Conservation (phyloP, 2,797 vertebrate genomes). For the Diglossa cyanea region DNA sequence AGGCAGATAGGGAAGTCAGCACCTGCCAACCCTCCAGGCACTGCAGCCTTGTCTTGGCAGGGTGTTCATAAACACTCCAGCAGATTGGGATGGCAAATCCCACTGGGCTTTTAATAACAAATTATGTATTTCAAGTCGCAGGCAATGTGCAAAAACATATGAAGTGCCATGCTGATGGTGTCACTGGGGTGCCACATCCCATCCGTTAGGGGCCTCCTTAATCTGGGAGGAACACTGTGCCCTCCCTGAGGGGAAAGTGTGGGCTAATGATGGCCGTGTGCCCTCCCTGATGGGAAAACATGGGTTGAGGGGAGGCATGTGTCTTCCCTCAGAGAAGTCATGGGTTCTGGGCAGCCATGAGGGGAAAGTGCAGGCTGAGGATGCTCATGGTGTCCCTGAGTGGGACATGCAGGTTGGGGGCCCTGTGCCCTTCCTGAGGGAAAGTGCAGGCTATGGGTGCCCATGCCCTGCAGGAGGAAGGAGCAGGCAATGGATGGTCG, state of each 20-base stretch:
- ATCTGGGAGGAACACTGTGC: fast-evolving
- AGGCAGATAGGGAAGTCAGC: not conserved
- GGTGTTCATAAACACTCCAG: not conserved
- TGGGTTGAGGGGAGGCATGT: fast-evolving
- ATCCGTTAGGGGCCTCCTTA: not conserved
- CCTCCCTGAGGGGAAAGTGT: not conserved
- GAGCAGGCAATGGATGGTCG: not conserved
- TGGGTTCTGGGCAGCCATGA: not conserved
- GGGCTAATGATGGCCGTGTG: fast-evolving
- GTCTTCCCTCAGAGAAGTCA: not conserved
- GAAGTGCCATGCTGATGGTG: not conserved
- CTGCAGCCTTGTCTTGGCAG: not conserved
- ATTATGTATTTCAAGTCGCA: not conserved
- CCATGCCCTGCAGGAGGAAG: not conserved
- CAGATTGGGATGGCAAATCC: not conserved
- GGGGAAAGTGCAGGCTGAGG: not conserved
- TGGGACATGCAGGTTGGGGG: fast-evolving
- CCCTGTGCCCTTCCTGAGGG: not conserved
- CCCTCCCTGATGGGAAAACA: not conserved
- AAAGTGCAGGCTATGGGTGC: not conserved
- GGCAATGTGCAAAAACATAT: fast-evolving
- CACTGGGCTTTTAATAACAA: not conserved
- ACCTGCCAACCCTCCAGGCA: not conserved
- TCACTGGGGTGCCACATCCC: not conserved
- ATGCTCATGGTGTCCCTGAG: not conserved